Conservation (phyloP, 2,113 vertebrate genomes). For the Microtus oregoni region DNA sequence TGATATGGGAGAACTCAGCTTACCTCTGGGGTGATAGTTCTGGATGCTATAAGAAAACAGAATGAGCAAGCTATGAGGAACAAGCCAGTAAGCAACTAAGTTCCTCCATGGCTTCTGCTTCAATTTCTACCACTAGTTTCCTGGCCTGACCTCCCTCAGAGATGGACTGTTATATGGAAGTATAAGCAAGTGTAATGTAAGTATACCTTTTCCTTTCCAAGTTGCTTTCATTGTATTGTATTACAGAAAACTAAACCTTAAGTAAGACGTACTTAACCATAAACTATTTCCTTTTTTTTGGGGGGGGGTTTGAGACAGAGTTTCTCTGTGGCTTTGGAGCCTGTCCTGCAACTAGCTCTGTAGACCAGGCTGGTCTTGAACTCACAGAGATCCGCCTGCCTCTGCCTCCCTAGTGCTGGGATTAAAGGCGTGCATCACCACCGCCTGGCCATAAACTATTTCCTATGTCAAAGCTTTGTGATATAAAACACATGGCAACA, state of each 20-base stretch:
- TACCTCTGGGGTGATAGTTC: background rate
- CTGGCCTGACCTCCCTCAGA: background rate
- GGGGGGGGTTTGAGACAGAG: no score
- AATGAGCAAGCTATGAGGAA: background rate
- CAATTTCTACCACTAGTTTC: background rate
- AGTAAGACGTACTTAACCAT: background rate
- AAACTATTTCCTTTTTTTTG: background rate
- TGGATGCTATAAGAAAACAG: background rate
- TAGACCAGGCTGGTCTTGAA: no score
- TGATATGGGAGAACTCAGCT: background rate
- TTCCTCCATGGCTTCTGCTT: background rate
- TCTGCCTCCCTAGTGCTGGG: no score
- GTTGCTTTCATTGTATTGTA: background rate
- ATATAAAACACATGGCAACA: slow-evolving; percentile 24
- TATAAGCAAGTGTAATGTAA: background rate
- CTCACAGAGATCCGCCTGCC: no score
- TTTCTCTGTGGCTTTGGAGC: no score
- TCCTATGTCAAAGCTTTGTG: slow-evolving; percentile 16
- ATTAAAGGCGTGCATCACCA: no score
- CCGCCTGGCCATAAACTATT: background rate
- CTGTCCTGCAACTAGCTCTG: no score
- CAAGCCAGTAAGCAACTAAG: background rate
- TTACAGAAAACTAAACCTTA: background rate
- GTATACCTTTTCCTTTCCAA: background rate
- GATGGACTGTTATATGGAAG: background rate